Evolutionary conservation across 2,797 vertebrate species (phyloP).

Genomic region (Rhabdomys pumilio): DNA sequence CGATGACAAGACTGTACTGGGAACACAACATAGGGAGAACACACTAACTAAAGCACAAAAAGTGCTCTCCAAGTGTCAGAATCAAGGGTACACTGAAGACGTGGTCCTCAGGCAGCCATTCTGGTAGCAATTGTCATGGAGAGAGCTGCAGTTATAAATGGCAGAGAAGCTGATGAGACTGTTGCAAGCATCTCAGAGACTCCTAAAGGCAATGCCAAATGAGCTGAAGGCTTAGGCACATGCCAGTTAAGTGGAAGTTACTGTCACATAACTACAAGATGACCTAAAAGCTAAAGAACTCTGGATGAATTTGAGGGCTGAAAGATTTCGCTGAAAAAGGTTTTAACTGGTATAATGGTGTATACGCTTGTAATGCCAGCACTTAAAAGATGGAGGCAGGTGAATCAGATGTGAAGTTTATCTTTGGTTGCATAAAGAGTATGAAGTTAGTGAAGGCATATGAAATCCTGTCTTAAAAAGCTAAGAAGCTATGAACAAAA

Average conservation of each 20-base stretch:
- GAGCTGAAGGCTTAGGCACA: background rate
- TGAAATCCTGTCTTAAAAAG: background rate
- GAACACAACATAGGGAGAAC: background rate
- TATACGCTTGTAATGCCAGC: background rate
- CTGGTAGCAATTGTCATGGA: background rate
- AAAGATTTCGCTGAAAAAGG: background rate
- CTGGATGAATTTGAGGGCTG: background rate
- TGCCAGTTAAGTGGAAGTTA: background rate
- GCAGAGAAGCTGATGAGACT: no score
- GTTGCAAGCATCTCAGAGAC: background rate
- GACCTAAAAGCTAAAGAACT: background rate
- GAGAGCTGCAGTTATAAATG: background rate
- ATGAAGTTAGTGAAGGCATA: background rate
- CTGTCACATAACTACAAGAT: accelerated
- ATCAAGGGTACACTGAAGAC: background rate
- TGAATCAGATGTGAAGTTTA: background rate
- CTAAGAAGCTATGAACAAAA: background rate
- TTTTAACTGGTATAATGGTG: background rate
- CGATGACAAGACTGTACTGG: background rate
- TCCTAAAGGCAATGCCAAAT: background rate
- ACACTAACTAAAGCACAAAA: background rate
- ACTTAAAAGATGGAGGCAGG: background rate
- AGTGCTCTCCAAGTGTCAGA: background rate
- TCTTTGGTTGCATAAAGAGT: background rate
- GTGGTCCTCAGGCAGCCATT: background rate